These are phyloP conservation scores for Hyposmocoma kahamanoa DNA, from an alignment of 1,140 invertebrate species.

Conservation along the genomic window DNA sequence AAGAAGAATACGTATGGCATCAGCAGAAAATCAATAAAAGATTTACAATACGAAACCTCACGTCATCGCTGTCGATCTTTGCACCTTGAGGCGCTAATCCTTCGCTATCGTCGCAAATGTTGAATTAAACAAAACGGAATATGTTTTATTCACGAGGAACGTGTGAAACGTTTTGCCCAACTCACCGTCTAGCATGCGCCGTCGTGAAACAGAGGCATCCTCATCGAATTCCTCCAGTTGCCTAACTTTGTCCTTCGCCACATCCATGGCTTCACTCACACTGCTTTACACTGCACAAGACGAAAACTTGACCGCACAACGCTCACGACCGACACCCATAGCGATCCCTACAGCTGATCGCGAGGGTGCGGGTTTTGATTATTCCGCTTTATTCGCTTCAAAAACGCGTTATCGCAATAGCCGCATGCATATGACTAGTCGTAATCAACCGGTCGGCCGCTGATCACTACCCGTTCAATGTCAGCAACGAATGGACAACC, in stretches of 20 bases:
- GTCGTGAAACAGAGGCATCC: slow-evolving; percentile 42
- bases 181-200: slow-evolving; percentile 65
- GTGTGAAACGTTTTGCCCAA: no score
- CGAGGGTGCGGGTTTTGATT: slow-evolving; percentile 17
- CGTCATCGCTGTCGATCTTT: no score
- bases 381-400: slow-evolving; percentile 6
- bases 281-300: slow-evolving; percentile 36
- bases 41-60: no score
- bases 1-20: no score
- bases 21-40: no score
- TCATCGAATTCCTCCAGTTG: slow-evolving; percentile 53
- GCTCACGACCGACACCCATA: not conserved
- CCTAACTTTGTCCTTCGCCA: slow-evolving; percentile 43
- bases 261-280: slow-evolving; percentile 45
- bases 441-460: slow-evolving; percentile 42
- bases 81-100: no score
- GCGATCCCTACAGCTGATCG: slow-evolving; percentile 30
- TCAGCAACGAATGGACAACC: slow-evolving; percentile 66
- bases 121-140: no score
- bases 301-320: slow-evolving; percentile 19
- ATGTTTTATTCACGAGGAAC: no score
- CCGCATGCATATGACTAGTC: slow-evolving; percentile 46
- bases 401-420: slow-evolving; percentile 41
- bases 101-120: no score
- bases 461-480: slow-evolving; percentile 57